Percentiles rank a stretch among this genome's conserved stretches.
phyloP scores from a whole-genome alignment of 2,888 invertebrate genomes.

The Chrysina gloriosa region DNA sequence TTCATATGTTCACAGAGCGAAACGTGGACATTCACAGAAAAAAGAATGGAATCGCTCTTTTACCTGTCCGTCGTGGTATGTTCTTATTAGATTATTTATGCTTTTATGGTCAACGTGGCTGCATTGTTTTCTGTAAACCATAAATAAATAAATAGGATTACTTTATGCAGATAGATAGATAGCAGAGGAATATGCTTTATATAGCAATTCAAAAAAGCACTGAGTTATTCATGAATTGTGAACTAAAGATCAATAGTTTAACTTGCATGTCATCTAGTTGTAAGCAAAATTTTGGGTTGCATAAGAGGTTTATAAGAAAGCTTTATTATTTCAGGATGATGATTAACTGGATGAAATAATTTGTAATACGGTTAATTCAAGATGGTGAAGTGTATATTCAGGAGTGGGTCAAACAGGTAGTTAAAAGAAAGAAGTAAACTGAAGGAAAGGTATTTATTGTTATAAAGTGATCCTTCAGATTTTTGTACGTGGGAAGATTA shows the following conservation, averaged over 20 bases:
- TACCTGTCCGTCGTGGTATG: not conserved
- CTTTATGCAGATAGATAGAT: conserved; percentile 2
- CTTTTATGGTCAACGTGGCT: not conserved
- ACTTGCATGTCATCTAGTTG: not conserved
- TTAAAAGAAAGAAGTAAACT: too few relatives aligned
- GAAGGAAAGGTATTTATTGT: too few relatives aligned
- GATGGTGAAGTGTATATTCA: too few relatives aligned
- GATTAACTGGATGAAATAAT: too few relatives aligned
- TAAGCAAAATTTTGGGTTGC: too few relatives aligned
- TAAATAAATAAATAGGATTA: conserved; percentile 7
- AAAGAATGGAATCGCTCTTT: conserved; percentile 5
- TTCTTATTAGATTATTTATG: conserved; percentile 32
- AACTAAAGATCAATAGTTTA: not conserved
- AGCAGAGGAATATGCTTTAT: not conserved
- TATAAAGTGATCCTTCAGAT: too few relatives aligned
- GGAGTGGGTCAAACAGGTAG: too few relatives aligned
- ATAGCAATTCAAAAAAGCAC: not conserved
- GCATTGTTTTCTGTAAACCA: conserved; percentile 12
- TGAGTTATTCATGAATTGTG: conserved; percentile 9
- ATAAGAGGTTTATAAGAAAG: too few relatives aligned
- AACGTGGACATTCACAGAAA: not conserved
- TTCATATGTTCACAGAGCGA: conserved; percentile 11
- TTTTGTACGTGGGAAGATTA: too few relatives aligned
- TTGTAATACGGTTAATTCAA: too few relatives aligned
- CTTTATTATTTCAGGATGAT: too few relatives aligned